Base-by-base conservation (phyloP, 2,113 vertebrate species). In the Microcebus griseorufus region DNA sequence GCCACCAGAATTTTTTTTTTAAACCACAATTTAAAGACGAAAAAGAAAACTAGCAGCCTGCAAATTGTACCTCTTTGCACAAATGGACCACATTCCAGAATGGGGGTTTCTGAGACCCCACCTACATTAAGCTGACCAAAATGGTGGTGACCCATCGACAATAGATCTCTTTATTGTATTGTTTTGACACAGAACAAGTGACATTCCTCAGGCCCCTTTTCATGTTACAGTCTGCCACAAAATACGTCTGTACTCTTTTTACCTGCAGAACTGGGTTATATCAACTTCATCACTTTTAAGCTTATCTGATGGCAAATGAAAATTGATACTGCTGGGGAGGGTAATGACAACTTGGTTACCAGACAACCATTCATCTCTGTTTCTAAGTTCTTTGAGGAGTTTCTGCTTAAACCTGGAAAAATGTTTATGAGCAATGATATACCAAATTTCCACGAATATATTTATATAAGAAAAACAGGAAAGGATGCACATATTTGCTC, bases 21-120 rank as follows among this genome's bases (percentile, higher is more conserved):
- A 93, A 97, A 93, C 97, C 93, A 90, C 96, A 98, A 86, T 85
- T 97, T 96, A 75, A 90, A 97, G 82, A 89, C 93, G 81, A 82
- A 97, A 97, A 97, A 48, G 76, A 82, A 97, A 97, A 78, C 12
- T 91, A 79, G 64, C 7, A 72, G 34, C 39, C 93, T 58, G n/a
- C 53, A 55, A 64, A 90, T 51, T 48, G 69, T 42, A 60, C 37
- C 27, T 69, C 96, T 20, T 90, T 73, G 73, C 13, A 20, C 37
- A 86, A 17, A 82, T 27, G 87, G 69, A 78, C 8, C 37, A 3
- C 86, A 91, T 95, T 73, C 18, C 93, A 87, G 34, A 7, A 18
- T 25, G 62, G 78, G 60, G 6, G 0, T 20, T 91, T 93, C 67
- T 82, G 84, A 83, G 81, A 32, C 75, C 95, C n/a, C n/a, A 8